Base-by-base conservation (phyloP, 1,140 invertebrate species). In the Aplysia californica region DNA sequence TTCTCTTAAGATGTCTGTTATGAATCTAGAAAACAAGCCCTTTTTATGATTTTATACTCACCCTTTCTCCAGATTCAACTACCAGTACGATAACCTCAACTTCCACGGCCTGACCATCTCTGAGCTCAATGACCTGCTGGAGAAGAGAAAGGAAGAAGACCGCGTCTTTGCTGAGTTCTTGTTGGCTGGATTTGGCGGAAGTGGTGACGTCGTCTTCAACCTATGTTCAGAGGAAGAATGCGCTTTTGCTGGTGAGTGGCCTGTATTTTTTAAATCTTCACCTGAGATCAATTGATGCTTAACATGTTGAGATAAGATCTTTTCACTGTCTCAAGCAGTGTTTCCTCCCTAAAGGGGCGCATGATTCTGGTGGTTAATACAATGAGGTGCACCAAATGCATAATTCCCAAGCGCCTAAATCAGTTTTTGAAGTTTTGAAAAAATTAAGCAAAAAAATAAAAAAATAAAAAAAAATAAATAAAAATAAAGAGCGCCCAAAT, bases 81-180 rank as follows among this genome's bases (percentile, higher is more conserved):
- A 80, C 69, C 71, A 78, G 50, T 78, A 81, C 50, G 80, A 81
- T 33, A 71, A 69, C 38, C 80, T 81, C 33, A 68, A 70, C 44
- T 79, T 79, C 75, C 69, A 81, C 58, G 80, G 79, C 29, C 35
- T 75, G 41, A 75, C 74, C 35, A 79, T 81, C 61, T 23, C 75
- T 35, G 41, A 81, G 38, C 77, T 81, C 26, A 65, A 76, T 36
- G 59, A 73, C 20, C 21, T 65, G 0, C 65, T 81, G 20, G 69
- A 79, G 33, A 33, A 33, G 35, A 55, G 66, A 6, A 56, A 66
- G 21, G 31, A 50, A 67, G 39, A 81, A 67, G 80, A 79, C 31
- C 67, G 80, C 3, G 61, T 79, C 31, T 81, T 75, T 38, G 74
- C 64, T 44, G 74, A 65, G n/a, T 75, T 75, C 74, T n/a, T 75